phyloP scores from a whole-genome alignment of 2,797 vertebrate species.

The Gymnothorax reevesii region DNA sequence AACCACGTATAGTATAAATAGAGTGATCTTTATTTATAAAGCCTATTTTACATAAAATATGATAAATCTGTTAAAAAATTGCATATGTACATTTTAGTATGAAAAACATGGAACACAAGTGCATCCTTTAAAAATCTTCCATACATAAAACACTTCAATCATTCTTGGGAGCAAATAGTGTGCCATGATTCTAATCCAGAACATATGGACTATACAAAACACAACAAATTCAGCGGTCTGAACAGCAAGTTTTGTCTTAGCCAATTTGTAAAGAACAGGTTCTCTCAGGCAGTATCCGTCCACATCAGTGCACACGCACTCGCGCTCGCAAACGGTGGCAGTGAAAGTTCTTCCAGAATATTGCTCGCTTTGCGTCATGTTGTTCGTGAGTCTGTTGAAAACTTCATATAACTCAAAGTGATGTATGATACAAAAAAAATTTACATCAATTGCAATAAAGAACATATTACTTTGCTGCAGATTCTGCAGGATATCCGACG shows the following conservation, averaged over 20 bases:
- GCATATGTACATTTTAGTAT: conserved; percentile 81
- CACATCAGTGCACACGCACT: conserved; percentile 38
- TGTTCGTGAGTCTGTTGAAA: conserved; percentile 84
- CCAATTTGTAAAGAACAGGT: conserved; percentile 31
- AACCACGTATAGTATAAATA: conserved; percentile 76
- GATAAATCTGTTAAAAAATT: conserved; percentile 77
- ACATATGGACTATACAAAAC: conserved; percentile 36
- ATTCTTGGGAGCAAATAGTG: conserved; percentile 62
- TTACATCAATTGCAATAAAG: conserved; percentile 45
- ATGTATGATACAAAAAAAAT: conserved; percentile 57
- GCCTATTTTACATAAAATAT: conserved; percentile 84
- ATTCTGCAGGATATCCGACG: conserved; percentile 48
- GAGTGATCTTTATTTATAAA: conserved; percentile 83
- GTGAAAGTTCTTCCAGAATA: conserved; percentile 52
- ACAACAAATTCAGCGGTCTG: conserved; percentile 33
- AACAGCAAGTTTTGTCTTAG: conserved; percentile 35
- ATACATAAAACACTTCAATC: conserved; percentile 71
- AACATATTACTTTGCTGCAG: conserved; percentile 50
- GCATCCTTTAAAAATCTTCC: conserved; percentile 81
- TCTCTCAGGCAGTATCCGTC: conserved; percentile 31
- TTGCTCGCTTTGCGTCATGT: conserved; percentile 46
- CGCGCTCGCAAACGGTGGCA: conserved; percentile 62
- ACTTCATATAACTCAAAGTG: conserved; percentile 73
- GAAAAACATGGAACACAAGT: conserved; percentile 77
- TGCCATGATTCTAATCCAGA: conserved; percentile 21